Conservation (phyloP, 2,888 invertebrate species). For the Pocota personata region DNA sequence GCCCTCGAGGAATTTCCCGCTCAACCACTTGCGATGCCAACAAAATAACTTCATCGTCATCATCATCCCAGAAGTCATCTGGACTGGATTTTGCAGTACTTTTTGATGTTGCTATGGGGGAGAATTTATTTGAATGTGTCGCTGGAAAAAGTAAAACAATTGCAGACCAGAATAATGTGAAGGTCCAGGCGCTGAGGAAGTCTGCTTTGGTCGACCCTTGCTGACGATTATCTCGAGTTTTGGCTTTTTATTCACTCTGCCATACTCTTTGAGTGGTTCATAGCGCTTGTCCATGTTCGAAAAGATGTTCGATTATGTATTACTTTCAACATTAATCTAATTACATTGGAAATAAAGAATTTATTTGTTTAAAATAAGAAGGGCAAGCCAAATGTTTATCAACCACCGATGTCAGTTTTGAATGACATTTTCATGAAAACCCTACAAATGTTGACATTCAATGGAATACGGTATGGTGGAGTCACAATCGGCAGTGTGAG, state of each 20-base stretch:
- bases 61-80: constrained; percentile 79
- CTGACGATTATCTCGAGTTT: constrained; percentile 78
- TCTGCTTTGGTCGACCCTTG: constrained; percentile 65
- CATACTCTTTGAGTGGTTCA: constrained; percentile 78
- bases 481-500: background rate
- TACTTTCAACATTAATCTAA: background rate
- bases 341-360: background rate
- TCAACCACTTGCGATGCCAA: constrained; percentile 81
- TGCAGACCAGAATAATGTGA: constrained; percentile 36
- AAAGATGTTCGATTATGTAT: background rate
- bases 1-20: constrained; percentile 74
- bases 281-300: constrained; percentile 78
- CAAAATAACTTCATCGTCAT: constrained; percentile 81
- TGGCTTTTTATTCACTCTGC: constrained; percentile 78
- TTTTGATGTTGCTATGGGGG: constrained; percentile 12
- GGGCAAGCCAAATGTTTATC: background rate
- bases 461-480: background rate
- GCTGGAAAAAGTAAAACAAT: background rate
- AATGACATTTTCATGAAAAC: background rate
- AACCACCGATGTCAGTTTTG: constrained; percentile 8
- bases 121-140: background rate
- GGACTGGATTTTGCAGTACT: constrained; percentile 54
- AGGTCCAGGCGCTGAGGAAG: background rate
- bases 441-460: background rate
- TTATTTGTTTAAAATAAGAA: background rate